These are phyloP conservation scores for Salticus scenicus DNA, from an alignment of 2,888 invertebrate genomes.

Conservation along the genomic window DNA sequence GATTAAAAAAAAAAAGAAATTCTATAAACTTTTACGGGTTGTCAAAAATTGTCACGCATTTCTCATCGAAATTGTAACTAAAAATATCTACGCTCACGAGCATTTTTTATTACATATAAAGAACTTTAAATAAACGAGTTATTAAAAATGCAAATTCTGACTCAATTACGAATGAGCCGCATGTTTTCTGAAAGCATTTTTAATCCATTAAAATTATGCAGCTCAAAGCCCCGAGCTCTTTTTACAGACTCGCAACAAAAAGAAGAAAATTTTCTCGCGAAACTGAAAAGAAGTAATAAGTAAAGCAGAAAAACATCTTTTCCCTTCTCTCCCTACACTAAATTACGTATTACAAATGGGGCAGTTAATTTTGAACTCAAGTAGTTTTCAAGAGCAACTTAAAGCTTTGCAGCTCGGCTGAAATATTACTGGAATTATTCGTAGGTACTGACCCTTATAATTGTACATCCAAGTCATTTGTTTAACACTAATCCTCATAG, in stretches of 20 bases:
- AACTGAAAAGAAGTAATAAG: background rate
- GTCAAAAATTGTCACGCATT: too few relatives aligned
- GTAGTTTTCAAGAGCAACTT: conserved; percentile 58
- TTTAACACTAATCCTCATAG: conserved; percentile 65
- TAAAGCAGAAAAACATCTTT: background rate
- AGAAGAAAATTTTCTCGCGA: background rate
- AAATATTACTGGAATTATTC: conserved; percentile 66
- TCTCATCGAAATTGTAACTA: too few relatives aligned
- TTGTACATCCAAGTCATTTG: conserved; percentile 70
- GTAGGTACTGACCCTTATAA: conserved; percentile 70
- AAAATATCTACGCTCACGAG: too few relatives aligned
- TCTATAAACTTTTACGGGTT: too few relatives aligned
- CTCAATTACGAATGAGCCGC: too few relatives aligned
- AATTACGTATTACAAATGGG: conserved; percentile 64
- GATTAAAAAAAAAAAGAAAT: too few relatives aligned
- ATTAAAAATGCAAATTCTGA: too few relatives aligned
- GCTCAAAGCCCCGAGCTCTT: background rate
- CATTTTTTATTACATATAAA: too few relatives aligned
- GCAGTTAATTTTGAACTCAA: conserved; percentile 66
- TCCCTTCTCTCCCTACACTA: conserved; percentile 39
- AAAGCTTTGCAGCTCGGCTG: conserved; percentile 40
- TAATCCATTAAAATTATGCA: background rate
- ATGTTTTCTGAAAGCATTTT: background rate
- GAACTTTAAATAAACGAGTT: too few relatives aligned
- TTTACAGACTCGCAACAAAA: background rate